Evolutionary conservation across 2,888 invertebrate genomes (phyloP).

Genomic region (Netelia melanura): DNA sequence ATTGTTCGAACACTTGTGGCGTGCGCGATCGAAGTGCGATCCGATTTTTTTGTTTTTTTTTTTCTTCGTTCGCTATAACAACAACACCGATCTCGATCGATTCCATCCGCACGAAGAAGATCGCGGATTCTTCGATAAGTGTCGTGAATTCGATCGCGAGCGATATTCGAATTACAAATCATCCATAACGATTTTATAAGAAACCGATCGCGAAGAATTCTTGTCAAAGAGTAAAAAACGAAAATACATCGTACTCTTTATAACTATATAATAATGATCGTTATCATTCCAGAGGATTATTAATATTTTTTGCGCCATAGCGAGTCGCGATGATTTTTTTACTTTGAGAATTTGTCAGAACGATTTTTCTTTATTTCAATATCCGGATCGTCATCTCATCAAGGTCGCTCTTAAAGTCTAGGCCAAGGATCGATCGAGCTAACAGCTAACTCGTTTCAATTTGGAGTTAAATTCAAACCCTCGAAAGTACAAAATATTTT

Average conservation of each 20-base stretch:
- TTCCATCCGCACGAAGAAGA: not conserved
- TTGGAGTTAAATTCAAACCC: not conserved
- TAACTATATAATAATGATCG: no score
- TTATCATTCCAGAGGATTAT: not conserved
- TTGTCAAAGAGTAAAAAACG: no score
- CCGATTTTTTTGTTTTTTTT: not conserved
- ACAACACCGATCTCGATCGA: not conserved
- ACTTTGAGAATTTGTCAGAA: not conserved
- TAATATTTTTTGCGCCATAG: not conserved
- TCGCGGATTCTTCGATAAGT: not conserved
- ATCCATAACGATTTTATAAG: no score
- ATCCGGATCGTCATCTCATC: not conserved
- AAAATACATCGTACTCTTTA: no score
- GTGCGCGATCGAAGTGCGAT: not conserved
- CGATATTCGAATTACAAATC: no score
- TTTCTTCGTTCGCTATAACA: not conserved
- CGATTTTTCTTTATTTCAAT: not conserved
- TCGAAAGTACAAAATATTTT: not conserved
- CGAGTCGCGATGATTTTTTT: not conserved
- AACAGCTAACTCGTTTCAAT: not conserved
- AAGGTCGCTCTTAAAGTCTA: not conserved
- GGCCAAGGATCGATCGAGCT: not conserved
- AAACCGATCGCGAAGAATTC: no score
- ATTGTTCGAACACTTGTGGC: constrained; percentile 13
- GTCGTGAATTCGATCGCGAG: no score